phyloP scores from a whole-genome alignment of 2,113 vertebrate genomes.

The Mormyrus iriodes region DNA sequence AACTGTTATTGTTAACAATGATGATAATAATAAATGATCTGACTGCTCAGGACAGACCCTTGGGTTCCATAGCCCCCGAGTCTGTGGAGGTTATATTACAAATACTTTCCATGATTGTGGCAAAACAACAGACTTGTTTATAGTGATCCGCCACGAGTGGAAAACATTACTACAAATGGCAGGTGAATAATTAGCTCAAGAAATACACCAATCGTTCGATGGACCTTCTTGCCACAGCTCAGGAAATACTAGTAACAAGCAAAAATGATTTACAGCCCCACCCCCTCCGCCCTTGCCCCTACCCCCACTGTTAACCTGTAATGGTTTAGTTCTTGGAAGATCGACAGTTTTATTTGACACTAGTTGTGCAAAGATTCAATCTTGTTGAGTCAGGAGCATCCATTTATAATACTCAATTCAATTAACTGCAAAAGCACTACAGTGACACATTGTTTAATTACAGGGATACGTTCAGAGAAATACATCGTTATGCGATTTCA shows the following conservation, averaged over 20 bases:
- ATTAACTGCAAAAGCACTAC: neutral
- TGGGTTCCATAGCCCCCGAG: neutral
- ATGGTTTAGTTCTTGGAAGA: neutral
- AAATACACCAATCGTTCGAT: neutral
- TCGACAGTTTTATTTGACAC: neutral
- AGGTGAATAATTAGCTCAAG: neutral
- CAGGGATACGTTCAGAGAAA: neutral
- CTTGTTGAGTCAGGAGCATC: neutral
- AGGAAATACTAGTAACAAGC: neutral
- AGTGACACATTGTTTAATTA: neutral
- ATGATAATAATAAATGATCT: neutral
- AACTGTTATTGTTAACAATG: neutral
- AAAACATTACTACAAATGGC: neutral
- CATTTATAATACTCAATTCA: neutral
- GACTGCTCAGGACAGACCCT: neutral
- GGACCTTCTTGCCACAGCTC: neutral
- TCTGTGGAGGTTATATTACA: conserved; percentile 9
- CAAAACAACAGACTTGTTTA: conserved; percentile 9
- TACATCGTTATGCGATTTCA: neutral
- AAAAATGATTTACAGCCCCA: neutral
- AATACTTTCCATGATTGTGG: neutral
- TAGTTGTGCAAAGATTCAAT: neutral
- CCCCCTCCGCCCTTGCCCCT: no score
- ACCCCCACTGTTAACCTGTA: neutral
- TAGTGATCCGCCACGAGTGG: neutral